Percentiles rank a stretch among this genome's conserved stretches.
Evolutionary conservation across 2,888 invertebrate genomes (phyloP).

Genomic region (Andrena flavipes): DNA sequence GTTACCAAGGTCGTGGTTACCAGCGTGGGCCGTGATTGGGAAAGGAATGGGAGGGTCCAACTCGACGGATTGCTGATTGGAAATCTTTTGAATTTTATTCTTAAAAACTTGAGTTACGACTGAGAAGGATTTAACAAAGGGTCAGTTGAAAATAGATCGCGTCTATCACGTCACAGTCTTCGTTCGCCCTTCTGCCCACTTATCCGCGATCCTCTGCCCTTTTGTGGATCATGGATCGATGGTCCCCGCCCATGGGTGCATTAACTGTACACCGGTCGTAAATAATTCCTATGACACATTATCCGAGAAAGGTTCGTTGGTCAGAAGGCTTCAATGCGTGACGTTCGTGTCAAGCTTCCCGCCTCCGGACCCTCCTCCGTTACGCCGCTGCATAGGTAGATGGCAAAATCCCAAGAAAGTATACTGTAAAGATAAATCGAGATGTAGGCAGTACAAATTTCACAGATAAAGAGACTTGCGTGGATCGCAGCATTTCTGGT

Average conservation of each 20-base stretch:
- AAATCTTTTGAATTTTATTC: background rate
- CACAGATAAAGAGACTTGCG: background rate
- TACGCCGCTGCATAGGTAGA: background rate
- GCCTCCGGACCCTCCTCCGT: background rate
- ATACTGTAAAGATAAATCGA: background rate
- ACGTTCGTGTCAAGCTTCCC: conserved; percentile 12
- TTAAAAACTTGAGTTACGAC: too few species aligned
- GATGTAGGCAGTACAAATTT: background rate
- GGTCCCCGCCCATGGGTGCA: background rate
- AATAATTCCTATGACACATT: conserved; percentile 14
- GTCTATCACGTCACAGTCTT: background rate
- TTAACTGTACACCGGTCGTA: conserved; percentile 1
- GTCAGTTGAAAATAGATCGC: too few species aligned
- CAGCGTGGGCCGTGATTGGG: background rate
- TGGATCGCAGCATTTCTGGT: background rate
- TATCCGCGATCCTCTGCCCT: background rate
- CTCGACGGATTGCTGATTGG: background rate
- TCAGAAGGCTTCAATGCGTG: background rate
- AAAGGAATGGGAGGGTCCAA: background rate
- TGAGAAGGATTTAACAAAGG: too few species aligned
- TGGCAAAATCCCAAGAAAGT: background rate
- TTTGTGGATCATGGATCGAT: background rate
- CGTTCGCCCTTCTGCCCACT: background rate
- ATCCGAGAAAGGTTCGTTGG: background rate
- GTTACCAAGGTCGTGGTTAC: background rate